Evolutionary conservation across 2,888 invertebrate genomes (phyloP).

Genomic region (Cheiracanthium punctorium): DNA sequence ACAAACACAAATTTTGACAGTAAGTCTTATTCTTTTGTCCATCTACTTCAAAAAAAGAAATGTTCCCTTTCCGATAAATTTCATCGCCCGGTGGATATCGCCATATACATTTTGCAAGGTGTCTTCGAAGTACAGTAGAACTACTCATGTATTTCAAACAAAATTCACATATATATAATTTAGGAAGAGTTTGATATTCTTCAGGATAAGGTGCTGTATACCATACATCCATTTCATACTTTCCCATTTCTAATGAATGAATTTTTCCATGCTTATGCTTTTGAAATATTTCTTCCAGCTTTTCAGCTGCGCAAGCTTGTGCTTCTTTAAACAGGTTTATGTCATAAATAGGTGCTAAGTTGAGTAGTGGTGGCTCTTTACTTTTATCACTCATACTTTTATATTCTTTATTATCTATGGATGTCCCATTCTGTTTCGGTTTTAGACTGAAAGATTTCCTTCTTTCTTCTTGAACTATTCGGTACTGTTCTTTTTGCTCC

Average conservation of each 20-base stretch:
- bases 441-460: slow-evolving; percentile 45
- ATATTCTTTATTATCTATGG: slow-evolving; percentile 22
- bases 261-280: slow-evolving; percentile 77
- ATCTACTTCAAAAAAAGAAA: slow-evolving; percentile 97
- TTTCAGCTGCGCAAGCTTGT: slow-evolving; percentile 91
- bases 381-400: slow-evolving; percentile 50
- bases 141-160: slow-evolving; percentile 96
- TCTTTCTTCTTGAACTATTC: slow-evolving; percentile 78
- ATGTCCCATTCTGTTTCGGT: slow-evolving; percentile 38
- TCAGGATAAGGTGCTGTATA: slow-evolving; percentile 97
- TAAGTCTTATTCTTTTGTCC: slow-evolving; percentile 93
- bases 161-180: slow-evolving; percentile 96
- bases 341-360: slow-evolving; percentile 85
- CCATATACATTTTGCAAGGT: slow-evolving; percentile 95
- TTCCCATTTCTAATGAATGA: slow-evolving; percentile 94
- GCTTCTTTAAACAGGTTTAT: slow-evolving; percentile 92
- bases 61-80: slow-evolving; percentile 88
- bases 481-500: slow-evolving; percentile 82
- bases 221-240: slow-evolving; percentile 98
- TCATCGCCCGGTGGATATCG: slow-evolving; percentile 97
- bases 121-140: slow-evolving; percentile 87
- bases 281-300: slow-evolving; percentile 78
- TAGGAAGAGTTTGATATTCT: slow-evolving; percentile 91
- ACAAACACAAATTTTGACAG: slow-evolving; percentile 96
- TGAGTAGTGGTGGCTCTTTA: slow-evolving; percentile 69